Percentiles rank a stretch among this genome's conserved stretches.
phyloP scores from a whole-genome alignment of 2,888 invertebrate species.

The Caenorhabditis uteleia region DNA sequence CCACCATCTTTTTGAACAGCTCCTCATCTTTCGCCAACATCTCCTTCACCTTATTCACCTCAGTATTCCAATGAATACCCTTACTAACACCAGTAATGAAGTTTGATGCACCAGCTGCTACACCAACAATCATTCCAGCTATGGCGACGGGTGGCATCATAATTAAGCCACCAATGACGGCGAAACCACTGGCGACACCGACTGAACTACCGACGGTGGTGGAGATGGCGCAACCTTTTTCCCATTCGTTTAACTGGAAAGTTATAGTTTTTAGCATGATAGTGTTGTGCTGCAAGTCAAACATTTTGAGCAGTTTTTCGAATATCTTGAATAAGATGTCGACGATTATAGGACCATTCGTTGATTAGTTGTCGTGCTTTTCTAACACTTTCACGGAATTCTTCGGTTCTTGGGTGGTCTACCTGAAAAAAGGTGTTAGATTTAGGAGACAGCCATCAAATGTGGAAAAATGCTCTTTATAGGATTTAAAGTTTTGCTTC shows the following conservation, averaged over 20 bases:
- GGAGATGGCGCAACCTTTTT: slow-evolving; percentile 47
- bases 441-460: no score
- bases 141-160: slow-evolving; percentile 51
- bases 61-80: no score
- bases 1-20: slow-evolving; percentile 20
- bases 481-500: no score
- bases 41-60: slow-evolving; percentile 4
- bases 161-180: slow-evolving; percentile 48
- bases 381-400: no score
- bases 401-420: no score
- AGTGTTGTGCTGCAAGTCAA: no score
- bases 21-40: slow-evolving; percentile 10
- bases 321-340: no score
- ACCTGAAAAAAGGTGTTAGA: no score
- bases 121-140: slow-evolving; percentile 47
- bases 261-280: no score
- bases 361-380: no score
- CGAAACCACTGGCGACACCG: slow-evolving; percentile 43
- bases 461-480: no score
- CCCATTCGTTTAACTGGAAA: slow-evolving; percentile 44
- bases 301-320: no score
- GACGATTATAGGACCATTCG: slow-evolving; percentile 32
- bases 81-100: slow-evolving; percentile 43
- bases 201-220: slow-evolving; percentile 47
- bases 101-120: slow-evolving; percentile 44